Base-by-base conservation (phyloP, 2,113 vertebrate species). In the Hystrix brachyura region DNA sequence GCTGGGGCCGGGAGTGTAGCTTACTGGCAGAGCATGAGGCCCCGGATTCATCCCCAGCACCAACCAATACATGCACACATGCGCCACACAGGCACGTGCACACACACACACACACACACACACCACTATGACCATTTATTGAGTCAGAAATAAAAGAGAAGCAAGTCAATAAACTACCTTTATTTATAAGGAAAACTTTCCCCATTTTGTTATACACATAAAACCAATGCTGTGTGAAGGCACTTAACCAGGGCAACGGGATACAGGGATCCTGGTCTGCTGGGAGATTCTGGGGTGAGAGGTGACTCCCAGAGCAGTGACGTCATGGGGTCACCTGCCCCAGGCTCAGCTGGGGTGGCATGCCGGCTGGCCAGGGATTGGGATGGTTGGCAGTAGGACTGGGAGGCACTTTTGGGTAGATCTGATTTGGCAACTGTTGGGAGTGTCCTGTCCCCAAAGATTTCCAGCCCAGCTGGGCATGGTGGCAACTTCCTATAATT, bases 151-250 rank as follows among this genome's bases (percentile, higher is more conserved):
- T n/a, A 90, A 76, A 78, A 67, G 32, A 83, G 48, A 96, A 91
- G 46, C 51, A 81, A 60, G 21, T 38, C 86, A 14, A 86, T 80
- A 94, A 95, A 95, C 96, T 95, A 96, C 94, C 69, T 98, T 98
- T 97, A 98, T 97, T 98, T 78, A 95, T 90, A 96, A 96, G 87
- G 96, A 80, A 92, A 86, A 97, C 69, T 0, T 5, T 80, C 64
- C 51, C 80, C n/a, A 1, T 62, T 53, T 92, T 51, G 59, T 90
- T 95, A 90, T 57, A 82, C 95, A 95, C 74, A 74, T 64, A 76
- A 95, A 95, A 83, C 69, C 74, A 91, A 87, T 29, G 3, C 51
- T 23, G 23, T 46, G 53, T 92, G 92, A 97, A 97, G 95, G 96
- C 96, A 97, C 96, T 90, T 87, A 48, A 74, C 0, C 32, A 29